Evolutionary conservation across 2,888 invertebrate species (phyloP), one percentile per base, ranked within the genome.

Genomic region (Cyclophora albipunctata): DNA sequence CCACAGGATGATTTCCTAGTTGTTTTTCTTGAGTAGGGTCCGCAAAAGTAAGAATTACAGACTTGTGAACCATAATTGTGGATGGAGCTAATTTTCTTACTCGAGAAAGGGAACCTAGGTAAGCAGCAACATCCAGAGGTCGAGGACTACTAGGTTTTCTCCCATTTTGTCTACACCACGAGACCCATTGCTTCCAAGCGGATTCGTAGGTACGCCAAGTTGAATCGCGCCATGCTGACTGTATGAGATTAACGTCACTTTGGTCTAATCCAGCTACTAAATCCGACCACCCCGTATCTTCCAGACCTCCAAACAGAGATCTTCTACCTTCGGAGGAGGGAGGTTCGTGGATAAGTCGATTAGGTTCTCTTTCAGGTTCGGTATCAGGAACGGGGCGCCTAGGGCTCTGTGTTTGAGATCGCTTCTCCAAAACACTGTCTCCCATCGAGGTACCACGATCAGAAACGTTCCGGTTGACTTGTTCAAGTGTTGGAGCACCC

Each of bases 281-380:
- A 1, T 45, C 3, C 33, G 33, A 41, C 64, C 65, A 65, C 61
- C 61, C 63, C 60, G 60, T 58, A 62, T 49, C 46, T 45, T 61
- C 62, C 61, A 65, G 34, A 60, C 58, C 52, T 60, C 59, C 37
- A 66, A 57, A 50, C 3, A 37, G 4, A 64, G 43, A 0, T 54
- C 34, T 34, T 53, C 7, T 6, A 52, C 45, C 42, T 40, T 54
- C 45, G 40, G 56, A 5, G 34, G 60, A 34, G 45, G 62, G 37
- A 0, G 34, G 35, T 7, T 47, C 6, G 62, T 62, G 3, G 57
- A 43, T 0, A 55, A 7, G 45, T 64, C 63, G 4, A 61, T 45
- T 4, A 64, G 35, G n/a, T 52, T 33, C 1, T 4, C 34, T 5
- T 34, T 4, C 3, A 60, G 34, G 34, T 60, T 47, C 40, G 4